phyloP scores from a whole-genome alignment of 2,888 invertebrate species.

The Anorthoa munda region DNA sequence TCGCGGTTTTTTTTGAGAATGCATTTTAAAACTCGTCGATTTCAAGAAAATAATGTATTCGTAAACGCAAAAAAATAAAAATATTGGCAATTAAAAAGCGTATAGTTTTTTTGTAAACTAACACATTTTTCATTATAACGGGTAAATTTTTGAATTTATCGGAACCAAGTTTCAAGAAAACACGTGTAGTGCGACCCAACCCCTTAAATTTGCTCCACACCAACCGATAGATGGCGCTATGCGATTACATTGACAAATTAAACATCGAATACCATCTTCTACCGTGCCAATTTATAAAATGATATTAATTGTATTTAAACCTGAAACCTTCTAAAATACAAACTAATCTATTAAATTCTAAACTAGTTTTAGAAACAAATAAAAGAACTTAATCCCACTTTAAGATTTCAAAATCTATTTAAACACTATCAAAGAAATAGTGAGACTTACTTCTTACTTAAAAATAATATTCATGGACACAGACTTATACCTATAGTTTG shows the following conservation, averaged over 20 bases:
- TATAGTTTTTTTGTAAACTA: not conserved
- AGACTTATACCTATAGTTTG: constrained; percentile 9
- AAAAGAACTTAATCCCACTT: constrained; percentile 7
- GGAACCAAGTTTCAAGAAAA: not conserved
- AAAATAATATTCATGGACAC: constrained; percentile 24
- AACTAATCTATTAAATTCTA: constrained; percentile 8
- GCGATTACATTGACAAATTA: not conserved
- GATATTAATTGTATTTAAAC: not conserved
- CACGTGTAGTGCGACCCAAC: rapidly evolving
- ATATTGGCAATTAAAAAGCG: not conserved
- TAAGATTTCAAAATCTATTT: not conserved
- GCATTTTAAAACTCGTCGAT: not conserved
- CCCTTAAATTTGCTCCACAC: not conserved
- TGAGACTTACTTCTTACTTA: not conserved
- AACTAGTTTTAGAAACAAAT: not conserved
- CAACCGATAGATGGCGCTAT: constrained; percentile 53
- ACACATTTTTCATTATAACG: not conserved
- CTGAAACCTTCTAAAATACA: not conserved
- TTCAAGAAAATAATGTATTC: not conserved
- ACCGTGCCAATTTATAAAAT: not conserved
- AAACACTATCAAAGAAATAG: not conserved
- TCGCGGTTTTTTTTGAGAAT: constrained; percentile 11
- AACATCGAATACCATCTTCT: not conserved
- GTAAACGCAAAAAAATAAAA: not conserved
- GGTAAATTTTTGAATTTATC: not conserved